Percentiles rank a stretch among this genome's conserved stretches.
Evolutionary conservation across 1,140 invertebrate species (phyloP).

Genomic region (Ptiloglossa arizonensis): DNA sequence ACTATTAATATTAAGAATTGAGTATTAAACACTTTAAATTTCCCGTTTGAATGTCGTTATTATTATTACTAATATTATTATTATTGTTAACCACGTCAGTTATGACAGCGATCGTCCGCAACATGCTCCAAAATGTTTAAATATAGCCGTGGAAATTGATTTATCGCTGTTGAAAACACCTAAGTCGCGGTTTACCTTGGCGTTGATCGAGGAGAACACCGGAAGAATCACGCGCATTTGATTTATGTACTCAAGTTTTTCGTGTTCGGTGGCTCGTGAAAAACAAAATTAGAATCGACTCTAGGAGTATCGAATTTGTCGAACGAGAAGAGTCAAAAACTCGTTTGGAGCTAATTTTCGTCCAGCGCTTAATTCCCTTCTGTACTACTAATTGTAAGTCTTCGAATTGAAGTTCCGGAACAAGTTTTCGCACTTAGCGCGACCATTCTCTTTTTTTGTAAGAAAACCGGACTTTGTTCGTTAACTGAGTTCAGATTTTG

Average conservation of each 20-base stretch:
- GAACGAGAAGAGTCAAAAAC: background rate
- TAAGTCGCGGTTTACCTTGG: background rate
- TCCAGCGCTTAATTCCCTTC: background rate
- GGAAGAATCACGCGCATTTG: background rate
- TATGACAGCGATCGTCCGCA: too few relatives aligned
- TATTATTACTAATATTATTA: too few relatives aligned
- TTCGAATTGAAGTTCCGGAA: background rate
- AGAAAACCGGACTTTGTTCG: background rate
- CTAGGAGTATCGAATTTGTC: too few relatives aligned
- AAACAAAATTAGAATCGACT: background rate
- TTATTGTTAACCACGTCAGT: too few relatives aligned
- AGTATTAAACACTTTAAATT: too few relatives aligned
- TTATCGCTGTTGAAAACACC: background rate
- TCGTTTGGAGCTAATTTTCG: background rate
- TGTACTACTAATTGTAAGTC: too few relatives aligned
- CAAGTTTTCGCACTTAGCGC: background rate
- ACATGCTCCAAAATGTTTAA: background rate
- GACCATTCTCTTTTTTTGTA: too few relatives aligned
- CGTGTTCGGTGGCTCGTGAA: background rate
- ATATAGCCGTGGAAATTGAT: background rate
- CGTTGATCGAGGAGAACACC: background rate
- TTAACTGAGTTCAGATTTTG: background rate
- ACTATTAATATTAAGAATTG: too few relatives aligned
- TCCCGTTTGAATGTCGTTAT: too few relatives aligned
- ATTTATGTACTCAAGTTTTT: background rate